A percentile compares a stretch with the other conserved stretches of the same genome.
phyloP scores from a whole-genome alignment of 2,888 invertebrate species.

The Fragum sueziense region DNA sequence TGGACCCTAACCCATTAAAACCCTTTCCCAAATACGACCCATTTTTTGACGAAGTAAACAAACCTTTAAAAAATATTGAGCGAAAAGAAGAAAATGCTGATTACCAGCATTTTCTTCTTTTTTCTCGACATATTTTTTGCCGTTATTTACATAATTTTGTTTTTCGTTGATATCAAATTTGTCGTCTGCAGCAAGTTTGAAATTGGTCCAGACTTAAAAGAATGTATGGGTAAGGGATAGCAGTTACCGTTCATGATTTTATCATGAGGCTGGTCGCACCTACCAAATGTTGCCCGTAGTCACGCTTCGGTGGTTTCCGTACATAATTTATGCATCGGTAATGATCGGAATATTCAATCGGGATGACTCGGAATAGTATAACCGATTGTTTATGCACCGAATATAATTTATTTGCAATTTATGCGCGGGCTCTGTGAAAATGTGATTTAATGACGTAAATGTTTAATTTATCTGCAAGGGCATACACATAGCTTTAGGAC shows the following conservation, averaged over 20 bases:
- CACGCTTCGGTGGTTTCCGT: constrained; percentile 17
- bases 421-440: background rate
- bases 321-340: constrained; percentile 18
- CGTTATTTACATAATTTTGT: background rate
- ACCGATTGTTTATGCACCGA: background rate
- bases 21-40: too few species aligned
- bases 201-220: background rate
- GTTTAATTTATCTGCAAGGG: too few species aligned
- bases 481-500: too few species aligned
- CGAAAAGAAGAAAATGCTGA: background rate
- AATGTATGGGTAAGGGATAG: background rate
- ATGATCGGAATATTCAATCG: background rate
- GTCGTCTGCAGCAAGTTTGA: background rate
- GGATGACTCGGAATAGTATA: background rate
- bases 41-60: too few species aligned
- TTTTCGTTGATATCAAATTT: background rate
- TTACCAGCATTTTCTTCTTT: background rate
- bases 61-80: too few species aligned
- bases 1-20: background rate
- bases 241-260: constrained; percentile 24
- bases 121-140: background rate
- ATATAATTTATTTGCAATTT: background rate
- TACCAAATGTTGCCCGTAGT: constrained; percentile 38
- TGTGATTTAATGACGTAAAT: background rate
- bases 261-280: constrained; percentile 31